Conservation (phyloP, 2,113 vertebrate genomes). For the Candoia aspera region DNA sequence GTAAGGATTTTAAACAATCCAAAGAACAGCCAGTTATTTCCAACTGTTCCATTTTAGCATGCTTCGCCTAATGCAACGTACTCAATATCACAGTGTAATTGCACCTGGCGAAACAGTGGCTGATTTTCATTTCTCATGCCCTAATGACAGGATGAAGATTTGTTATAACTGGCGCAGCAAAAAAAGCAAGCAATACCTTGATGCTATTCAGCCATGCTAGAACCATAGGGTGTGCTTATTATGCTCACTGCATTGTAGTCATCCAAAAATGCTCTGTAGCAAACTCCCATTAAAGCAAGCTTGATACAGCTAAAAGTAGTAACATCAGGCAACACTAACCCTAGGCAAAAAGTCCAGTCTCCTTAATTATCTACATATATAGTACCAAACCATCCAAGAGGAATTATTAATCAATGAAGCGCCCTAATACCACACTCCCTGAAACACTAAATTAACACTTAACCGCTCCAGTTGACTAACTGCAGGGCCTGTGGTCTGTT, state of each 20-base stretch:
- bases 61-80: background rate
- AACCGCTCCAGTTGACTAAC: background rate
- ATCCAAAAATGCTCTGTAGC: rapidly evolving
- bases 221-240: conserved; percentile 11
- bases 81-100: background rate
- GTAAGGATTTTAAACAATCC: conserved; percentile 41
- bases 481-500: background rate
- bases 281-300: background rate
- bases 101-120: background rate
- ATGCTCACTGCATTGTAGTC: background rate
- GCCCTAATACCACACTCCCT: conserved; percentile 13
- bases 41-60: background rate
- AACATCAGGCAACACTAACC: background rate
- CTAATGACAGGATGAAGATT: background rate
- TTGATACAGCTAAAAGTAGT: conserved; percentile 15
- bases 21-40: conserved; percentile 32
- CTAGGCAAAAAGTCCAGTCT: background rate
- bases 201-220: conserved; percentile 22
- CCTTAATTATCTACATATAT: background rate
- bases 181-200: background rate
- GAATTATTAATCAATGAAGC: conserved; percentile 4
- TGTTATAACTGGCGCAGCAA: conserved; percentile 18
- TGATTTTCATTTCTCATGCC: background rate
- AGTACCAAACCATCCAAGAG: background rate
- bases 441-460: background rate